Conservation (phyloP, 2,113 vertebrate genomes). For the Nothoprocta perdicaria region DNA sequence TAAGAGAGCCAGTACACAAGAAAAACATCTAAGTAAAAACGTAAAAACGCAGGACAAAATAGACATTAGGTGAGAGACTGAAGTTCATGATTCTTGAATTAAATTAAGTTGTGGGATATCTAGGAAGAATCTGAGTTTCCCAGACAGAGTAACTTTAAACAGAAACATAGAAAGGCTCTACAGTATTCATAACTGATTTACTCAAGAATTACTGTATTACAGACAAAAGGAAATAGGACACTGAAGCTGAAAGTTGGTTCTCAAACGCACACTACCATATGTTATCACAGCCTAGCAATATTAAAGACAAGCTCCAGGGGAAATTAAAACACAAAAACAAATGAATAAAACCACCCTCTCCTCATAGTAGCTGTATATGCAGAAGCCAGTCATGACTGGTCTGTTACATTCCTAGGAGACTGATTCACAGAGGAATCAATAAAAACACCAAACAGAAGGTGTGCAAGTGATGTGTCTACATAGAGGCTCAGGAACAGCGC, state of each 20-base stretch:
- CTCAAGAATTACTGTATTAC: background rate
- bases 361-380: background rate
- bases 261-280: background rate
- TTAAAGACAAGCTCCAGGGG: background rate
- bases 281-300: background rate
- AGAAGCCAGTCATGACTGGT: background rate
- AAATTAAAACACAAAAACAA: background rate
- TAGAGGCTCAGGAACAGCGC: background rate
- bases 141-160: background rate
- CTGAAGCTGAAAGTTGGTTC: background rate
- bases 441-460: background rate
- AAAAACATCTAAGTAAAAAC: background rate
- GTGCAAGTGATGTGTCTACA: background rate
- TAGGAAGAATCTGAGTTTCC: background rate
- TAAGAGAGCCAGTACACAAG: background rate
- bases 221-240: background rate
- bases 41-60: fast-evolving
- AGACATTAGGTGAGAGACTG: background rate
- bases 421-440: background rate
- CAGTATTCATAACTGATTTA: fast-evolving
- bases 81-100: fast-evolving
- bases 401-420: background rate
- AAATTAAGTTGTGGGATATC: background rate
- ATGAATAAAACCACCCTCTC: background rate
- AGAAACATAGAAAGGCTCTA: background rate